phyloP scores from a whole-genome alignment of 2,113 vertebrate genomes.

The Hemiscyllium ocellatum region DNA sequence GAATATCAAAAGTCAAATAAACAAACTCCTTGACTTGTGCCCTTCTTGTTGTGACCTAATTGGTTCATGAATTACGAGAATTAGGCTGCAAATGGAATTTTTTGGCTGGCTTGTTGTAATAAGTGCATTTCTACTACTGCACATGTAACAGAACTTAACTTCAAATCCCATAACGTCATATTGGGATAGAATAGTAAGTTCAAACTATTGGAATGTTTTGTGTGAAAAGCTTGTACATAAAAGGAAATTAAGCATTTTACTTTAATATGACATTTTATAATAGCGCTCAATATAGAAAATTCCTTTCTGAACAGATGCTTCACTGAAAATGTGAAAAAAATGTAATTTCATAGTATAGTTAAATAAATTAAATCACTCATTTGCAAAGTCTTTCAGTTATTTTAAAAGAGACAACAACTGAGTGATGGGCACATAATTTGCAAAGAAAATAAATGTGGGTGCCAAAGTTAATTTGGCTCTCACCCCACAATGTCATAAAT shows the following conservation, averaged over 20 bases:
- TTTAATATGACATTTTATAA: not conserved
- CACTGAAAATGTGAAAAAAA: not conserved
- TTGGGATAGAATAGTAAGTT: not conserved
- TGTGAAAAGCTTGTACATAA: not conserved
- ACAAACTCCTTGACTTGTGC: not conserved
- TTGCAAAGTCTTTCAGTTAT: not conserved
- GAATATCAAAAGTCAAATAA: slow-evolving; percentile 13
- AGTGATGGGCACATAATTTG: not conserved
- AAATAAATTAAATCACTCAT: slow-evolving; percentile 1
- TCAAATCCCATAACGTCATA: not conserved
- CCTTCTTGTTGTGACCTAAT: not conserved
- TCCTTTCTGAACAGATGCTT: not conserved
- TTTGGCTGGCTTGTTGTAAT: not conserved
- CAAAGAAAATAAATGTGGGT: not conserved
- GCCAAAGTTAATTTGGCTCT: slow-evolving; percentile 21
- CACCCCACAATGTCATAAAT: not conserved
- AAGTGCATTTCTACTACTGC: not conserved
- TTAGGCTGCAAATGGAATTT: not conserved
- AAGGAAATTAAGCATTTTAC: slow-evolving; percentile 10
- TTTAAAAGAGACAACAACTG: not conserved
- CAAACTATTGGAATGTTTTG: not conserved
- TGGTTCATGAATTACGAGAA: slow-evolving; percentile 1
- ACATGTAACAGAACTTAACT: not conserved
- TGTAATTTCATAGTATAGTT: not conserved
- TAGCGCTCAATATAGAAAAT: not conserved